Evolutionary conservation across 2,888 invertebrate species (phyloP), one percentile per base, ranked within the genome.

Genomic region (Entomobrya proxima): DNA sequence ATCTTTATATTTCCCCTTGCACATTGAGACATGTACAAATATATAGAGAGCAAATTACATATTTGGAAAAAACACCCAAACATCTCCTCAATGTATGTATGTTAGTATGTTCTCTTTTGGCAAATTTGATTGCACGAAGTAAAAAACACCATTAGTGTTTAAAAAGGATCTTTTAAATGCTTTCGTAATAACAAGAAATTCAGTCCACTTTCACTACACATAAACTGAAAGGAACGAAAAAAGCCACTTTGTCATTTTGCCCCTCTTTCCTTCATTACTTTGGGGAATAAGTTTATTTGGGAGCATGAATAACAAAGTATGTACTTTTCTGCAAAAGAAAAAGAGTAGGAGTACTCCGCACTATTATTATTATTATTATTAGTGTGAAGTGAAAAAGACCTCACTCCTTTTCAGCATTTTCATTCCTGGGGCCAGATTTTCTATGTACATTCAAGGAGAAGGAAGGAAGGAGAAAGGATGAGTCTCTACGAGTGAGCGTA

Each of bases 321-420:
- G 50, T 52, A 67, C 21, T 50, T n/a, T n/a, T 37, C 37, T 64
- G 64, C 64, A 30, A 24, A 75, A 64, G 50, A n/a, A 75, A 24
- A 24, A 47, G 4, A 40, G 30, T 11, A 18, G 67, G 52, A 69
- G 27, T 32, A 58, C 61, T 55, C 61, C 44, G 74, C 32, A 75
- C n/a, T 47, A 47, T 52, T 78, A 79, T 78, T 64, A 64, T 37
- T 79, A 79, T 67, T 69, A 79, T 79, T 80, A 80, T 76, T 82
- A 50, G 50, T 82, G 75, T 75, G 75, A 74, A 74, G 50, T 50
- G 74, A 74, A 74, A 47, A 74, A 82, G 61, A 75, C 74, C 82
- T 64, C 52, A 69, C 37, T n/a, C n/a, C n/a, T n/a, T n/a, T n/a
- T n/a, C 50, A 80, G 55, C 55, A 64, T 64, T 40, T 37, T 69